These are phyloP conservation scores for Linhomoeus sp. DNA, from an alignment of 2,888 invertebrate genomes.

Conservation along the genomic window DNA sequence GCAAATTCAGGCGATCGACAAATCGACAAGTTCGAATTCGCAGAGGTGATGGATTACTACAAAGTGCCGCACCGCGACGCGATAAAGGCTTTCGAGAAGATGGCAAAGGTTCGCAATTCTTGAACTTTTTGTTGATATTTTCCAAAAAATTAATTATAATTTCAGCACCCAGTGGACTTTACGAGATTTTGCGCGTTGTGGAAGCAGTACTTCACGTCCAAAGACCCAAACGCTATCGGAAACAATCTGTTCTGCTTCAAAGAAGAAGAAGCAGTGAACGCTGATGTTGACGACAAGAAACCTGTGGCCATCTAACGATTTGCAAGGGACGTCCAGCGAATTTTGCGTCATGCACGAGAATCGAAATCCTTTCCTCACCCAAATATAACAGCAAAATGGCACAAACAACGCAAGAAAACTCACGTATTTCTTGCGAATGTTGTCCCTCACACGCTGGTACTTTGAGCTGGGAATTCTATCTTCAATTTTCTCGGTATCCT, in stretches of 20 bases:
- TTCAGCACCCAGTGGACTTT: not conserved
- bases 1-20: not conserved
- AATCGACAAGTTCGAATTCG: not conserved
- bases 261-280: not conserved
- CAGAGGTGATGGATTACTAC: not conserved
- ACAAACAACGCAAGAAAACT: slow-evolving; percentile 18
- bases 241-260: slow-evolving; percentile 3
- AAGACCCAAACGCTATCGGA: not conserved
- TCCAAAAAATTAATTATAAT: not conserved
- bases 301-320: too few species aligned
- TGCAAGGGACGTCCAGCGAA: too few species aligned
- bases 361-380: too few species aligned
- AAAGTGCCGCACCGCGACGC: not conserved
- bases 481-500: slow-evolving; percentile 34
- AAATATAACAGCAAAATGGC: not conserved
- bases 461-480: slow-evolving; percentile 57
- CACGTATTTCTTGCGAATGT: slow-evolving; percentile 48
- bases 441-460: slow-evolving; percentile 66
- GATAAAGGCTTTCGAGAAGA: not conserved
- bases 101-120: not conserved
- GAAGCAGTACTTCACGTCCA: slow-evolving; percentile 3
- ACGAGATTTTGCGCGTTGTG: not conserved
- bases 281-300: too few species aligned
- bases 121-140: not conserved
- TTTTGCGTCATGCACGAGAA: not conserved